phyloP scores from a whole-genome alignment of 2,113 vertebrate species.

The Dromiciops gliroides region DNA sequence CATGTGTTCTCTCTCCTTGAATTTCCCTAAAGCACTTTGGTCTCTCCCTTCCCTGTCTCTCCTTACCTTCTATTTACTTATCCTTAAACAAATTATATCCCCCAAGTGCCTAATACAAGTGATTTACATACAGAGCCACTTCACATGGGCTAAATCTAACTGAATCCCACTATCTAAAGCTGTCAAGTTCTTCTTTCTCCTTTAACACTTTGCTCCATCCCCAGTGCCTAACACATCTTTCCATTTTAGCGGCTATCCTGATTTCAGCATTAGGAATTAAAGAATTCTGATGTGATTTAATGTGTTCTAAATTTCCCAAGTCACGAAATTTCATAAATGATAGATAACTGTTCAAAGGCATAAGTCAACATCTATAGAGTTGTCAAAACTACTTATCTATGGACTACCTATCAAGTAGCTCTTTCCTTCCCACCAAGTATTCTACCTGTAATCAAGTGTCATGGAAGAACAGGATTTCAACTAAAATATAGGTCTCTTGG shows the following conservation, averaged over 20 bases:
- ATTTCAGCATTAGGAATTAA: constrained; percentile 3
- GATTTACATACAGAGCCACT: neutral
- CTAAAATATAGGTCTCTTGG: constrained; percentile 20
- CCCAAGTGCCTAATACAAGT: neutral
- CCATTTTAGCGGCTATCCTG: constrained; percentile 34
- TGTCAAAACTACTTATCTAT: constrained; percentile 21
- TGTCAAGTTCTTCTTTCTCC: constrained; percentile 32
- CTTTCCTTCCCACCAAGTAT: constrained; percentile 30
- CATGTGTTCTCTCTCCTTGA: neutral
- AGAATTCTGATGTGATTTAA: constrained; percentile 41
- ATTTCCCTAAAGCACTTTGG: neutral
- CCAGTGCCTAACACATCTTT: neutral
- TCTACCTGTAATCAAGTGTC: constrained; percentile 35
- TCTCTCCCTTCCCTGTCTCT: neutral
- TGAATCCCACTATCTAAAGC: neutral
- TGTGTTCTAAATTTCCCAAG: constrained; percentile 45
- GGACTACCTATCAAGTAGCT: neutral
- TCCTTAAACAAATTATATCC: neutral
- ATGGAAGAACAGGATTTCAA: constrained; percentile 4
- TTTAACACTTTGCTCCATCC: neutral
- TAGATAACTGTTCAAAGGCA: constrained; percentile 23
- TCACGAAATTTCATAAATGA: neutral
- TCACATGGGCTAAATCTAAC: neutral
- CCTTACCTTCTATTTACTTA: neutral
- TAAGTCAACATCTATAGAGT: constrained; percentile 30